These are phyloP conservation scores for Drosophila pseudotalamancana DNA, from an alignment of 2,888 invertebrate species.

Conservation along the genomic window DNA sequence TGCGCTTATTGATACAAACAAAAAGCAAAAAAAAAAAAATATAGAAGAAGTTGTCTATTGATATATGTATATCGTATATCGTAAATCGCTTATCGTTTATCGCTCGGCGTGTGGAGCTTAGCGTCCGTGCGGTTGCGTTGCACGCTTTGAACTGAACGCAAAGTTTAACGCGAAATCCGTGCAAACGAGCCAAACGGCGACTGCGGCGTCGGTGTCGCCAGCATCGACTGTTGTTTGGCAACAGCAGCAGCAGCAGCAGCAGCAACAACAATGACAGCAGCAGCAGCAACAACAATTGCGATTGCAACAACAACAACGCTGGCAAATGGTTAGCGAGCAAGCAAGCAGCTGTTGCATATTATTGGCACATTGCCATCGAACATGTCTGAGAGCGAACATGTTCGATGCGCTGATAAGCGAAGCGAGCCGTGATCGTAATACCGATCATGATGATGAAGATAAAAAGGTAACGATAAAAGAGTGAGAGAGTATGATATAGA, in stretches of 20 bases:
- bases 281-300: constrained; percentile 20
- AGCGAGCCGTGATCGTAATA: background rate
- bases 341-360: constrained; percentile 61
- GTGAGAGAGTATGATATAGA: background rate
- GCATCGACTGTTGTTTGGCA: constrained; percentile 53
- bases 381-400: constrained; percentile 60
- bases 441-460: background rate
- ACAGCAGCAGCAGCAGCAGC: constrained; percentile 28
- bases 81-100: constrained; percentile 22
- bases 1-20: constrained; percentile 30
- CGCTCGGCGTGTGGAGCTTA: constrained; percentile 44
- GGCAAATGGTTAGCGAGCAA: constrained; percentile 21
- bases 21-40: constrained; percentile 13
- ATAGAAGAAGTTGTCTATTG: background rate
- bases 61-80: constrained; percentile 14
- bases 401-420: constrained; percentile 64
- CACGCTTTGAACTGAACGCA: constrained; percentile 74
- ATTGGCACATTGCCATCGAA: constrained; percentile 66
- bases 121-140: constrained; percentile 77
- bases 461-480: background rate
- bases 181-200: constrained; percentile 47
- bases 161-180: constrained; percentile 70
- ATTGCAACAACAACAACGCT: constrained; percentile 22
- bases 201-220: constrained; percentile 23
- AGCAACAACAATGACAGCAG: background rate